A percentile compares a stretch with the other conserved stretches of the same genome.
Evolutionary conservation across 2,797 vertebrate species (phyloP).

Genomic region (Fratercula arctica): DNA sequence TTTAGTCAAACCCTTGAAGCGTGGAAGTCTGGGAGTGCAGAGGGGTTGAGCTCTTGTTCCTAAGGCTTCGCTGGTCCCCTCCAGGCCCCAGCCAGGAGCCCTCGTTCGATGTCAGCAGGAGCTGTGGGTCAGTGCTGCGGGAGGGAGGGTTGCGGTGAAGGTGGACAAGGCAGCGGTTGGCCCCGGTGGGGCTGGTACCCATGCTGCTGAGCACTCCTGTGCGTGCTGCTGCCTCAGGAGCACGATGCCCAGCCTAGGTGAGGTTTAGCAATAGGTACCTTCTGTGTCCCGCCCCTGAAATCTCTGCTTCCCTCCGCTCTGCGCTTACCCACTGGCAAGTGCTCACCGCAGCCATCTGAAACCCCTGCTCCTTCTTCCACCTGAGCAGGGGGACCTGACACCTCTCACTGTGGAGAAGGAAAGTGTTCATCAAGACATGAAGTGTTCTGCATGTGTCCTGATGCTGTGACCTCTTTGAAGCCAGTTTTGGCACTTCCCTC

Average conservation of each 20-base stretch:
- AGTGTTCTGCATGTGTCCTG: background rate
- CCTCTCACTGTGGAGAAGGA: background rate
- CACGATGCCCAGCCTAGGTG: rapidly evolving
- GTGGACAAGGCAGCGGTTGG: background rate
- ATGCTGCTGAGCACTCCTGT: background rate
- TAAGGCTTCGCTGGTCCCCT: background rate
- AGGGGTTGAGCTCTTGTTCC: background rate
- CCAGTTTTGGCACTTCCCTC: background rate
- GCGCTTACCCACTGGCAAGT: background rate
- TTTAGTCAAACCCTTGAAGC: background rate
- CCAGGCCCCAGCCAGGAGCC: background rate
- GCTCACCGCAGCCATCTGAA: background rate
- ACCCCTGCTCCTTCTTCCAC: background rate
- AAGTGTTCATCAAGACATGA: background rate
- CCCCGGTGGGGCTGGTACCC: rapidly evolving
- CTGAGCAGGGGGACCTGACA: rapidly evolving
- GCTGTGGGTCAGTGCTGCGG: background rate
- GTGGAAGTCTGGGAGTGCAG: background rate
- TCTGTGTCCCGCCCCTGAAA: background rate
- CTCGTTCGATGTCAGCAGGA: background rate
- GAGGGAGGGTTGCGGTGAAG: background rate
- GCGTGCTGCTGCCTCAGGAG: background rate
- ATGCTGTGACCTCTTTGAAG: background rate
- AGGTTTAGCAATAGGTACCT: background rate
- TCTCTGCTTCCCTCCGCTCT: background rate